Conservation (phyloP, 2,888 invertebrate genomes). For the Phengaris alcon region DNA sequence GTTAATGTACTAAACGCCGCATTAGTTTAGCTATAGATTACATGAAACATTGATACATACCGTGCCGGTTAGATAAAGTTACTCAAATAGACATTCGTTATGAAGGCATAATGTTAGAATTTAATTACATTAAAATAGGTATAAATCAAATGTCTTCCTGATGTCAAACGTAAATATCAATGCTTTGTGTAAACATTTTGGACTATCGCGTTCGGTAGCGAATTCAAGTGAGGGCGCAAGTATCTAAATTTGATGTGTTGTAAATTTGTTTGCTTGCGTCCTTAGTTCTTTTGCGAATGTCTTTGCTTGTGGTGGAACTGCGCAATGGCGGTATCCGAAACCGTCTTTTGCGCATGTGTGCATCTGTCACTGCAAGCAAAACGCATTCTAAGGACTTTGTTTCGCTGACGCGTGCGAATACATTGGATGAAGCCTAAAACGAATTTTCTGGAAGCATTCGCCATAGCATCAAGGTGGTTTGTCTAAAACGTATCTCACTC, state of each 20-base stretch:
- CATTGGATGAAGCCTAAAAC: constrained; percentile 25
- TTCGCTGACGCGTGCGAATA: constrained; percentile 3
- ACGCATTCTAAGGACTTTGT: neutral
- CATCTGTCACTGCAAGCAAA: neutral
- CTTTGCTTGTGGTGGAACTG: neutral
- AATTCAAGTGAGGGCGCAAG: neutral
- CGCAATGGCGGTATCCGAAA: neutral
- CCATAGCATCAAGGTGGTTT: neutral
- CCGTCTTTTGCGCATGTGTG: neutral
- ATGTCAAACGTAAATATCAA: constrained; percentile 32
- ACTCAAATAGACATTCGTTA: constrained; percentile 14
- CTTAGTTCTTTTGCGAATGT: constrained; percentile 4
- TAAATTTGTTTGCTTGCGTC: neutral
- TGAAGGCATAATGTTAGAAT: constrained; percentile 20
- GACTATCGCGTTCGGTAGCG: constrained; percentile 2
- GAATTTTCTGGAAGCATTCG: constrained; percentile 9
- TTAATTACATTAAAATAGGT: constrained; percentile 26
- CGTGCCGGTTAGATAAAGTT: constrained; percentile 27
- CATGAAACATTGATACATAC: constrained; percentile 33
- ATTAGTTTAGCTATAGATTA: constrained; percentile 20
- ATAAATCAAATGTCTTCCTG: constrained; percentile 37
- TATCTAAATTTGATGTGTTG: neutral
- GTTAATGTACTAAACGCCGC: neutral
- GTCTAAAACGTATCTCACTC: neutral
- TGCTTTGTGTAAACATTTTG: constrained; percentile 33